phyloP scores from a whole-genome alignment of 2,888 invertebrate species.

The Caprella mutica region DNA sequence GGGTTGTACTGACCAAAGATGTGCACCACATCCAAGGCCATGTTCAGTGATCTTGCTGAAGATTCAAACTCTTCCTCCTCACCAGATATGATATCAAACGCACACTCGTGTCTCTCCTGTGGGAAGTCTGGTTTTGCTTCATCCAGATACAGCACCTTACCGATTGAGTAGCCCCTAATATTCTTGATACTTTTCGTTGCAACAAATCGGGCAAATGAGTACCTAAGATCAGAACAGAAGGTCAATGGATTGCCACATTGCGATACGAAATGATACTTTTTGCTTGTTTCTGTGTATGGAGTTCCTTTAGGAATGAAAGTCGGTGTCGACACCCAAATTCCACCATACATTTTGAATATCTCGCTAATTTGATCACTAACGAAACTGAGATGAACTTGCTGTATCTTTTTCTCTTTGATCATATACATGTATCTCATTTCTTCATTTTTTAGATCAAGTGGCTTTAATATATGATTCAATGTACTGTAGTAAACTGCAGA shows the following conservation, averaged over 20 bases:
- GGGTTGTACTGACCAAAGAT: no score
- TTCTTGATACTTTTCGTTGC: constrained; percentile 65
- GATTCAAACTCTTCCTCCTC: constrained; percentile 43
- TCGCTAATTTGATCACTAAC: constrained; percentile 14
- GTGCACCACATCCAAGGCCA: no score
- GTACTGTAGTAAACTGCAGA: constrained; percentile 27
- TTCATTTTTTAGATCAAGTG: constrained; percentile 23
- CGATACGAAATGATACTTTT: constrained; percentile 70
- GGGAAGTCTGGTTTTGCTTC: constrained; percentile 77
- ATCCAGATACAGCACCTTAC: no score
- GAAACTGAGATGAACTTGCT: constrained; percentile 13
- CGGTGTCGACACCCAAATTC: constrained; percentile 27
- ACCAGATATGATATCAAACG: constrained; percentile 72
- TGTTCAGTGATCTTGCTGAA: no score
- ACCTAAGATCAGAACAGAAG: constrained; percentile 70
- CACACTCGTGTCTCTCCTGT: constrained; percentile 75
- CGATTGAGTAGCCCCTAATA: no score
- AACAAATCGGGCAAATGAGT: constrained; percentile 67
- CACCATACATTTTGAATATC: constrained; percentile 26
- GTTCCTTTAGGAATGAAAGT: constrained; percentile 26
- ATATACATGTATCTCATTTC: constrained; percentile 22
- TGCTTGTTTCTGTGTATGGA: constrained; percentile 28
- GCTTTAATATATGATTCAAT: constrained; percentile 24
- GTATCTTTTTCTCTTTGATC: background rate
- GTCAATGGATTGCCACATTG: constrained; percentile 71